Conservation (phyloP, 1,140 invertebrate genomes). For the Cepaea nemoralis region DNA sequence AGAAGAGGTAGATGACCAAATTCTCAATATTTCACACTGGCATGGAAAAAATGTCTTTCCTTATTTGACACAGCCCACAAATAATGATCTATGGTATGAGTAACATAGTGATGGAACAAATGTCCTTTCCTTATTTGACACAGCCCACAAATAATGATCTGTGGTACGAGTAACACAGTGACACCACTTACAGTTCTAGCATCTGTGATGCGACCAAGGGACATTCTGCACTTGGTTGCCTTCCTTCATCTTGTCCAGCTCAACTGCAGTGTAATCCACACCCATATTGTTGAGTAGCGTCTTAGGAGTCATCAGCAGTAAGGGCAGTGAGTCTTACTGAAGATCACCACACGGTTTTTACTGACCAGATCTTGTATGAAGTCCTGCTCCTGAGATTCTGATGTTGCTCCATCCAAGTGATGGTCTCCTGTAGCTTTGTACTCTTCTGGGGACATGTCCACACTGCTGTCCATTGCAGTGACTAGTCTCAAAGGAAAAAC, state of each 20-base stretch:
- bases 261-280: slow-evolving; percentile 78
- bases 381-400: slow-evolving; percentile 8
- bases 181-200: slow-evolving; percentile 80
- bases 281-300: slow-evolving; percentile 71
- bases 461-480: slow-evolving; percentile 30
- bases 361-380: slow-evolving; percentile 24
- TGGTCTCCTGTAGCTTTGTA: slow-evolving; percentile 14
- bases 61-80: too few species aligned
- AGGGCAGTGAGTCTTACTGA: slow-evolving; percentile 90
- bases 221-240: slow-evolving; percentile 83
- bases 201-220: slow-evolving; percentile 85
- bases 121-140: too few species aligned
- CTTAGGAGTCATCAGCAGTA: slow-evolving; percentile 88
- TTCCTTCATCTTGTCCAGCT: slow-evolving; percentile 85
- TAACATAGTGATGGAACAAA: too few species aligned
- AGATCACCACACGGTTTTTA: slow-evolving; percentile 81
- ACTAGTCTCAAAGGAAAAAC: too few species aligned
- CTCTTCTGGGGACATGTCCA: slow-evolving; percentile 12
- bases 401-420: neutral
- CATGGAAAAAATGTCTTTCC: too few species aligned
- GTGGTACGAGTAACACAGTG: too few species aligned
- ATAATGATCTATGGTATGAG: too few species aligned
- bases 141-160: too few species aligned
- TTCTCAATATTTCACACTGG: too few species aligned
- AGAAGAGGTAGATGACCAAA: too few species aligned